Evolutionary conservation across 2,797 vertebrate genomes (phyloP).

Genomic region (Sebastes flavidus): DNA sequence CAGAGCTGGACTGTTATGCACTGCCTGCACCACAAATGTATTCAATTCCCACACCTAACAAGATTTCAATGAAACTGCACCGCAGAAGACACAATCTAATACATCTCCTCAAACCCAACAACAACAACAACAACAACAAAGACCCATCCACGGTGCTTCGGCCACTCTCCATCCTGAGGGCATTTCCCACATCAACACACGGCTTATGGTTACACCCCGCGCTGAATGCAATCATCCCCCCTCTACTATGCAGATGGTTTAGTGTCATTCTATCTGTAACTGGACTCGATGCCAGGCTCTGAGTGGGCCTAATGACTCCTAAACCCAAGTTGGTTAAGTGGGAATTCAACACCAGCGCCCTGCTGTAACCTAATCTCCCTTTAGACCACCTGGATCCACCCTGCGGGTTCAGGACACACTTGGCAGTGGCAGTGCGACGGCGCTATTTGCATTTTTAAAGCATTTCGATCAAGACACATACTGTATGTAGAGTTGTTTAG

Average conservation of each 20-base stretch:
- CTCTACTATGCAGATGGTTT: conserved; percentile 77
- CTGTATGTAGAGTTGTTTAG: background rate
- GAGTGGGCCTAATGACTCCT: conserved; percentile 76
- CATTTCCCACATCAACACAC: conserved; percentile 61
- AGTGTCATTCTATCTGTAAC: conserved; percentile 80
- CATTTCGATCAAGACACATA: background rate
- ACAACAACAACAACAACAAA: conserved; percentile 21
- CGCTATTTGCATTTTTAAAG: conserved; percentile 13
- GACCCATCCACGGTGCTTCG: background rate
- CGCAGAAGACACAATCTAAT: background rate
- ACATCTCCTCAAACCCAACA: conserved; percentile 3
- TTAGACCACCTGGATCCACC: conserved; percentile 67
- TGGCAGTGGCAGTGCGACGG: conserved; percentile 15
- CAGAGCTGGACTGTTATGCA: background rate
- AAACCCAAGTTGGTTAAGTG: conserved; percentile 73
- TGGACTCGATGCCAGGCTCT: conserved; percentile 63
- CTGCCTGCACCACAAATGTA: background rate
- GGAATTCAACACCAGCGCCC: conserved; percentile 69
- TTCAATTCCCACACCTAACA: background rate
- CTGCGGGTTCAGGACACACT: conserved; percentile 41
- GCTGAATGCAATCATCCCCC: conserved; percentile 56
- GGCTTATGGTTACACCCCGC: conserved; percentile 62
- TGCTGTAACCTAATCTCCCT: conserved; percentile 69
- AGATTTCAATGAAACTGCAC: background rate
- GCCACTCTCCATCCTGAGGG: conserved; percentile 43